Conservation (phyloP, 2,113 vertebrate genomes). For the Melanotaenia duboulayi region DNA sequence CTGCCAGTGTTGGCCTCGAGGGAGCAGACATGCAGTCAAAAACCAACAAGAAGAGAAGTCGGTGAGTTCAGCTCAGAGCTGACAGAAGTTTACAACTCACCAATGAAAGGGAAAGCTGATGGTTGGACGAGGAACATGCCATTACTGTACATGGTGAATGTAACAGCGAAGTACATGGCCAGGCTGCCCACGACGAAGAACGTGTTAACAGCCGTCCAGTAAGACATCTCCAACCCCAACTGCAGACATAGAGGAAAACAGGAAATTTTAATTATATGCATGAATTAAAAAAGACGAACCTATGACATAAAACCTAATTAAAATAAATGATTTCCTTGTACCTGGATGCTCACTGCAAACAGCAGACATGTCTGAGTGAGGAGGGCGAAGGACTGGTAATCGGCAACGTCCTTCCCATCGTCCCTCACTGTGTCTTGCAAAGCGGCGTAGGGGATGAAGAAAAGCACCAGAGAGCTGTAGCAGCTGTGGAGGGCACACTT, state of each 20-base stretch:
- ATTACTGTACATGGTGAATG: conserved; percentile 92
- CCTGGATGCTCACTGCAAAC: conserved; percentile 91
- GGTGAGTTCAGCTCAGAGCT: neutral
- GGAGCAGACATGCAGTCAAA: accelerated
- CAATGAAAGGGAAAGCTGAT: conserved; percentile 88
- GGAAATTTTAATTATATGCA: too few species aligned
- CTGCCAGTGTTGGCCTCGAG: neutral
- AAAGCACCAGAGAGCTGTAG: conserved; percentile 96
- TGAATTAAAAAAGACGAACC: too few species aligned
- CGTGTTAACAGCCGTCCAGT: conserved; percentile 94
- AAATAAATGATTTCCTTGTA: conserved; percentile 35
- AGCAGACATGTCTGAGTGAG: conserved; percentile 92
- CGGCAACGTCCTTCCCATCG: conserved; percentile 88
- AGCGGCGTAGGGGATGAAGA: conserved; percentile 92
- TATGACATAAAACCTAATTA: neutral
- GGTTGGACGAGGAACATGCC: conserved; percentile 87
- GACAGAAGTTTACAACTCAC: conserved; percentile 76
- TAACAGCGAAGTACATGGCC: conserved; percentile 90
- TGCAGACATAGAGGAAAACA: conserved; percentile 48
- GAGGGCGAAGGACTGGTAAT: conserved; percentile 95
- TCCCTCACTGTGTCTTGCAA: conserved; percentile 82
- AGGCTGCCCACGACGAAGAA: conserved; percentile 94
- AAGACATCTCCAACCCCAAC: conserved; percentile 91
- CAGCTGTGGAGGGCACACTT: conserved; percentile 90
- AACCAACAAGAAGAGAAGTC: neutral